A percentile compares a stretch with the other conserved stretches of the same genome.
These are phyloP conservation scores for Phyllotis vaccarum DNA, from an alignment of 2,797 vertebrate genomes.

Conservation along the genomic window DNA sequence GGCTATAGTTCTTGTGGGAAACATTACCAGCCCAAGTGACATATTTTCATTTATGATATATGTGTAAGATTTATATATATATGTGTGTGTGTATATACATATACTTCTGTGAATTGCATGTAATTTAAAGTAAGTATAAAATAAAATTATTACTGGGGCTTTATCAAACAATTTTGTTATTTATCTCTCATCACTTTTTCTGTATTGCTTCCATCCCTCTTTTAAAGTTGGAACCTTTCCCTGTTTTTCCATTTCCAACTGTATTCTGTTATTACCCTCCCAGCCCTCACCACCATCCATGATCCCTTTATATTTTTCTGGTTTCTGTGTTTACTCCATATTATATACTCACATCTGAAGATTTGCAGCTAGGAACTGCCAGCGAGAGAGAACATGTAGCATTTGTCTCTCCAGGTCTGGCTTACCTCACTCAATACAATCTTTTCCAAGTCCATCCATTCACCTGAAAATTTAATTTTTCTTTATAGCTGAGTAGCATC, in stretches of 20 bases:
- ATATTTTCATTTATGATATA: background rate
- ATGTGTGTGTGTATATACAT: background rate
- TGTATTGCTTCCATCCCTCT: background rate
- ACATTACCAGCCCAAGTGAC: background rate
- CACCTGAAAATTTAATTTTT: background rate
- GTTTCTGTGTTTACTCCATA: background rate
- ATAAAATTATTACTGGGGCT: background rate
- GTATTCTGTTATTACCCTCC: background rate
- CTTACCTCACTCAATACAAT: background rate
- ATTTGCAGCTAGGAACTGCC: background rate
- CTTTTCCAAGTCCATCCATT: background rate
- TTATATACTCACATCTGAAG: background rate
- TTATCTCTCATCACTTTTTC: background rate
- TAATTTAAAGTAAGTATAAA: background rate
- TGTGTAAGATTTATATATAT: too few relatives aligned
- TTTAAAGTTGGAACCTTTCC: background rate
- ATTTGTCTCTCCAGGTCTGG: background rate
- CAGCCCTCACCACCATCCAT: background rate
- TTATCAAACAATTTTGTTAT: background rate
- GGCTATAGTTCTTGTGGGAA: background rate
- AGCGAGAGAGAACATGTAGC: background rate
- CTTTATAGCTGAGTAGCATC: background rate
- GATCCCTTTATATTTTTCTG: background rate
- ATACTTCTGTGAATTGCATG: background rate
- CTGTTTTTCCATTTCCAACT: background rate